A percentile compares a stretch with the other conserved stretches of the same genome.
Conservation (phyloP, 2,113 vertebrate species). For the Orycteropus afer region DNA sequence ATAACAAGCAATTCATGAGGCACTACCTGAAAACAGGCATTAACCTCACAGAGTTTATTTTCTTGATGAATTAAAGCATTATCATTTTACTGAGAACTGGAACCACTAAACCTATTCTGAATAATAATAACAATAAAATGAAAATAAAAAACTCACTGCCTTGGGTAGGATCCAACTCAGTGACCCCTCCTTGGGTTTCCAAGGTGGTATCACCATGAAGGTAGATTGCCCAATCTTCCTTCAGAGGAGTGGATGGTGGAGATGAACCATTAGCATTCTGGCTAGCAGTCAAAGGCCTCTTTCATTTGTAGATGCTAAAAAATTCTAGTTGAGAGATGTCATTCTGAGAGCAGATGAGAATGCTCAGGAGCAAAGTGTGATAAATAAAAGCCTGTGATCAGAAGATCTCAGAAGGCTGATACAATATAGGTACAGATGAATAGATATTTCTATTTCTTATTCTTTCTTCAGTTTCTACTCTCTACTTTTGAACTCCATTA, state of each 20-base stretch:
- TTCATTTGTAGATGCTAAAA: no score
- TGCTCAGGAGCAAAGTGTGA: background rate
- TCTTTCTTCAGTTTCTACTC: background rate
- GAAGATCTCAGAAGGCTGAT: background rate
- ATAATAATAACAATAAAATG: no score
- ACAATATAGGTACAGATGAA: background rate
- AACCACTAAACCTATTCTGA: background rate
- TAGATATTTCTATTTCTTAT: background rate
- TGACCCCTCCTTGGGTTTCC: no score
- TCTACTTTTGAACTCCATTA: conserved; percentile 11
- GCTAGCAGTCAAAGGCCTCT: no score
- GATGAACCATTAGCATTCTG: no score
- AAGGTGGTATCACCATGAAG: no score
- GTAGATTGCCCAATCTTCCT: no score
- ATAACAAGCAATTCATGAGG: background rate
- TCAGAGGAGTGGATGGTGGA: no score
- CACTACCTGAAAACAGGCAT: background rate
- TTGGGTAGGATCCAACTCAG: no score
- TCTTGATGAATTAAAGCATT: background rate
- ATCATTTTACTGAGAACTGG: background rate
- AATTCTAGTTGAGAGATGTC: no score
- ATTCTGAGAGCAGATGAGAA: background rate
- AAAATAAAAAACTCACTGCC: no score
- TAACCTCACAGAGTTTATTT: background rate
- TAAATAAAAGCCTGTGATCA: conserved; percentile 5